Evolutionary conservation across 2,888 invertebrate genomes (phyloP).

Genomic region (Hyposoter dolosus): DNA sequence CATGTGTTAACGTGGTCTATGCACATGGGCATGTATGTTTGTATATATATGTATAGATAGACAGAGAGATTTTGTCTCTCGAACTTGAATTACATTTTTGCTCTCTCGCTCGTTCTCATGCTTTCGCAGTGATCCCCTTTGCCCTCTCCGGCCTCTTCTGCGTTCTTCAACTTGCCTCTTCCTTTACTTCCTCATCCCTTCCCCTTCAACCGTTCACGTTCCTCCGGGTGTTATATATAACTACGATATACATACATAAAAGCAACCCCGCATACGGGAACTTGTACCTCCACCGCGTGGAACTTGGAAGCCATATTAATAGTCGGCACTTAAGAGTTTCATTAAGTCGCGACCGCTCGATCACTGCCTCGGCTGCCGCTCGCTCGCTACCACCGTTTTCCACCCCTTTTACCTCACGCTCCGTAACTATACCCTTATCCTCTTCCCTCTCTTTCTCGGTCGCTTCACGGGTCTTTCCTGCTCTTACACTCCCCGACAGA

Average conservation of each 20-base stretch:
- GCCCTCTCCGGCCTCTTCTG: not conserved
- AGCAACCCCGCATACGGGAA: constrained; percentile 62
- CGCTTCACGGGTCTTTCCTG: not conserved
- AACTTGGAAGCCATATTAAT: constrained; percentile 83
- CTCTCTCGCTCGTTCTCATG: constrained; percentile 17
- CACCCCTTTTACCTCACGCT: constrained; percentile 19
- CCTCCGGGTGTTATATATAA: constrained; percentile 40
- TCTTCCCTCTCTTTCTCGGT: constrained; percentile 5
- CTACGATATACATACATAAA: constrained; percentile 44
- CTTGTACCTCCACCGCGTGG: constrained; percentile 72
- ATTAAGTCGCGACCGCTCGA: constrained; percentile 83
- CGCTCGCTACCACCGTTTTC: constrained; percentile 43
- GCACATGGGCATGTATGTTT: not conserved
- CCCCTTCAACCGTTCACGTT: constrained; percentile 7
- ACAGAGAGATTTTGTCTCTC: constrained; percentile 41
- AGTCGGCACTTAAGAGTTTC: constrained; percentile 83
- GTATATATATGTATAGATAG: not conserved
- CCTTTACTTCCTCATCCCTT: constrained; percentile 24
- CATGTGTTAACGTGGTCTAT: constrained; percentile 7
- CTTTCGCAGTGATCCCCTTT: not conserved
- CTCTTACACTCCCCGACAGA: not conserved
- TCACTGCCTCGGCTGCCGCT: constrained; percentile 76
- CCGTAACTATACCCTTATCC: constrained; percentile 12
- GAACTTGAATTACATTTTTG: constrained; percentile 48
- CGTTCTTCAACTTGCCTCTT: constrained; percentile 33